Base-by-base conservation (phyloP, 2,888 invertebrate genomes). In the Andrena chrysosceles region DNA sequence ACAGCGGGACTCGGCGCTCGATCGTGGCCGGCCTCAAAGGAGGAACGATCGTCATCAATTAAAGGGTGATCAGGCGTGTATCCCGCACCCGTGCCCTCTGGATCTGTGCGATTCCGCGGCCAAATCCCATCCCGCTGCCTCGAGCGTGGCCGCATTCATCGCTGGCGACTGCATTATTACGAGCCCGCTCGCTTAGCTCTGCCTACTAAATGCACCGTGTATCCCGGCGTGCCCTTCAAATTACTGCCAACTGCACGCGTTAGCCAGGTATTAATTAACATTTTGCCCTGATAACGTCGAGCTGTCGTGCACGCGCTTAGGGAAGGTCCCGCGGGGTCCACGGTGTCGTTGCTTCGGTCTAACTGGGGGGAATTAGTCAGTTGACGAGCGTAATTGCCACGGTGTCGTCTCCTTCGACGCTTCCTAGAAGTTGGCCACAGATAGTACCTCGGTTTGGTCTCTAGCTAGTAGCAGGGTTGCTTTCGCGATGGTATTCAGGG, bases 181-280 rank as follows among this genome's bases (percentile, higher is more conserved):
- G 66, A 16, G 49, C 33, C 68, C 35, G 60, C 35, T 52, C 52
- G 64, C 81, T 31, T 64, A 35, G 42, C 71, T 6, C 29, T 64
- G 42, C 69, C 70, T 68, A 48, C 48, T 76, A 80, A 42, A 83
- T 74, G 74, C 76, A 69, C 74, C 85, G 82, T 80, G 63, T 72
- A 88, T 88, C 84, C 67, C 76, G 79, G 79, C 81, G 79, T 82
- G 82, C 67, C 84, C 85, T 85, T 85, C 86, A 83, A 89, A 89
- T 89, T 87, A 90, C 81, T 89, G 89, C 86, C 90, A 89, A 82
- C 81, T 78, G 84, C 87, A 84, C 72, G 79, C 85, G 85, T 86
- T 83, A 69, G 69, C 26, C 66, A 75, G 83, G 82, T 86, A 87
- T 87, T 89, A 90, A 90, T 90, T 90, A 88, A 83, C 88, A 85